phyloP scores from a whole-genome alignment of 2,888 invertebrate species.

The Drosophila setosimentum region DNA sequence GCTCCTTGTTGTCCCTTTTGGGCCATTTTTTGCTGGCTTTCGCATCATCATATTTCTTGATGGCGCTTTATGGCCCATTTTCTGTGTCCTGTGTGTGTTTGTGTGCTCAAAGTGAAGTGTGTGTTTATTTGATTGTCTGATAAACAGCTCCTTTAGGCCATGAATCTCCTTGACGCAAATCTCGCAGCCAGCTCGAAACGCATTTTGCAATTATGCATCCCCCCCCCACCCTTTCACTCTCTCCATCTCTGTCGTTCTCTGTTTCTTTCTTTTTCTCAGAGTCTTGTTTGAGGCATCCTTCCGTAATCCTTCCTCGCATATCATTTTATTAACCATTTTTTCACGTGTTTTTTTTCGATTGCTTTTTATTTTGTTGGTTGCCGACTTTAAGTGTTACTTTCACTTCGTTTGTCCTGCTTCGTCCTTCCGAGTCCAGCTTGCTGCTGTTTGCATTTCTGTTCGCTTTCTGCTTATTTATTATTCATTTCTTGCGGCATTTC shows the following conservation, averaged over 20 bases:
- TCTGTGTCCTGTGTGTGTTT: constrained; percentile 3
- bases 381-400: constrained; percentile 13
- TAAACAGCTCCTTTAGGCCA: constrained; percentile 68
- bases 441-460: constrained; percentile 12
- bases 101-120: constrained; percentile 60
- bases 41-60: constrained; percentile 52
- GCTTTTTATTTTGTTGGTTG: neutral
- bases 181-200: constrained; percentile 22
- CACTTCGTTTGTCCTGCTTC: neutral
- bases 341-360: constrained; percentile 2
- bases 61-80: constrained; percentile 55
- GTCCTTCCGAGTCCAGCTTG: neutral
- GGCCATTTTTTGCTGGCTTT: constrained; percentile 25
- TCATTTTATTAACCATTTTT: constrained; percentile 18
- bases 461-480: constrained; percentile 57
- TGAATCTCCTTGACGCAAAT: constrained; percentile 35
- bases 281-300: neutral
- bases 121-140: constrained; percentile 81
- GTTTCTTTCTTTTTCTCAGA: neutral
- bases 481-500: constrained; percentile 62
- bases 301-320: neutral
- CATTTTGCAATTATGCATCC: constrained; percentile 28
- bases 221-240: neutral
- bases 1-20: neutral
- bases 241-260: neutral